Base-by-base conservation (phyloP, 2,888 invertebrate genomes). In the Tinea trinotella region DNA sequence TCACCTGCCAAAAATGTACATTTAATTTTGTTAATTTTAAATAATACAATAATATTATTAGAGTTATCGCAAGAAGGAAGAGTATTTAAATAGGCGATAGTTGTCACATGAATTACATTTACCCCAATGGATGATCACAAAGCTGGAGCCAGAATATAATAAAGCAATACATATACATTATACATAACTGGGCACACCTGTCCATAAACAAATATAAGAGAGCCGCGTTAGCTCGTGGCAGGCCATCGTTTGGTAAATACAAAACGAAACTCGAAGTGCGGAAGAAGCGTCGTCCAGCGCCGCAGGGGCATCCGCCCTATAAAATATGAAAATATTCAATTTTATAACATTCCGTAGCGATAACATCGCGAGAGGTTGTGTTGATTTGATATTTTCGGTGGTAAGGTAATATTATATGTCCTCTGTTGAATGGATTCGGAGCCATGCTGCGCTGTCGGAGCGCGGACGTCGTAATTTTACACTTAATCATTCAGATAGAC, bases 301-400 rank as follows among this genome's bases (percentile, higher is more conserved):
- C 64, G 68, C 80, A 72, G 79, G 80, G 74, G 71, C 64, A 70
- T 63, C 63, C 64, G 60, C 57, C 62, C 63, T 60, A 67, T 70
- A 72, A 78, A 70, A 73, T 75, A 77, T 75, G 76, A 74, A 81
- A 83, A 82, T 84, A 84, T 84, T 84, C 79, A 84, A 83, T 82
- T 84, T 83, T 81, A 81, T 78, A 80, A 80, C 76, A 78, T 82
- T 83, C 73, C 76, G 64, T 64, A 65, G 67, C 76, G 84, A 85
- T 84, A 85, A 76, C 78, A 83, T 84, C 83, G 76, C 69, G 67
- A 63, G 49, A 48, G 59, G 73, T 20, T 24, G 56, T 82, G 84
- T 80, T 83, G 83, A 83, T 79, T 82, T 82, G 81, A 83, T 82
- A 79, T 81, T 84, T 83, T 83, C 79, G 82, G 82, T 80, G 79